Evolutionary conservation across 1,140 invertebrate genomes (phyloP), one percentile per base, ranked within the genome.

Genomic region (Hetaerina americana): DNA sequence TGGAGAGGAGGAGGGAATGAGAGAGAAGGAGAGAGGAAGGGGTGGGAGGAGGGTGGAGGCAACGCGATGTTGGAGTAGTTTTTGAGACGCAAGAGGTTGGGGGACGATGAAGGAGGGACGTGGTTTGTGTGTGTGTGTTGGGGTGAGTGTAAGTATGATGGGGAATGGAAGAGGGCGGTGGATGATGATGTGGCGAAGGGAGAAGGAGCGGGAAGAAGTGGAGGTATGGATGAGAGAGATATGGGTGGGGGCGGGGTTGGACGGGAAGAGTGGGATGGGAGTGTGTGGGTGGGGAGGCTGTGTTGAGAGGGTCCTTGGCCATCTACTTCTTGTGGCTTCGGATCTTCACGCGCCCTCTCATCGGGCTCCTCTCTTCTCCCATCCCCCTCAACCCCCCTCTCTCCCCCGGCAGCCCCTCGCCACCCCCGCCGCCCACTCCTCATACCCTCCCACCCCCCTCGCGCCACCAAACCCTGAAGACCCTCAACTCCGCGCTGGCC

Each of bases 51-150:
- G 28, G 29, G 72, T 72, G 72, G 73, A 66, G 73, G 29, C 26
- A 29, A 22, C 70, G 73, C 28, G 70, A 66, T 72, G 71, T 73
- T 70, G 75, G 72, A 76, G 72, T 74, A 75, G 73, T 73, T 75
- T 68, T 70, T 40, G 18, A 28, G 5, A 25, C 29, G 49, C 1
- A 5, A 8, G 66, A 28, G 67, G 12, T 40, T 27, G 24, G 40
- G 12, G 5, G 27, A 28, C 72, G 69, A 71, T 68, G 72, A 75
- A 66, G 49, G 68, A 10, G 29, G 31, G 18, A 70, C n/a, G 26
- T 3, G 31, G 31, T 29, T n/a, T 26, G 28, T n/a, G 28, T 6
- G 31, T 25, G 28, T 24, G 69, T 18, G 31, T 26, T 25, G 31
- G 10, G 28, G 15, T 15, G 28, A 31, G 28, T 27, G 69, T 25